Percentiles rank a stretch among this genome's conserved stretches.
phyloP scores from a whole-genome alignment of 2,888 invertebrate genomes.

The Xestia rhomboidea region DNA sequence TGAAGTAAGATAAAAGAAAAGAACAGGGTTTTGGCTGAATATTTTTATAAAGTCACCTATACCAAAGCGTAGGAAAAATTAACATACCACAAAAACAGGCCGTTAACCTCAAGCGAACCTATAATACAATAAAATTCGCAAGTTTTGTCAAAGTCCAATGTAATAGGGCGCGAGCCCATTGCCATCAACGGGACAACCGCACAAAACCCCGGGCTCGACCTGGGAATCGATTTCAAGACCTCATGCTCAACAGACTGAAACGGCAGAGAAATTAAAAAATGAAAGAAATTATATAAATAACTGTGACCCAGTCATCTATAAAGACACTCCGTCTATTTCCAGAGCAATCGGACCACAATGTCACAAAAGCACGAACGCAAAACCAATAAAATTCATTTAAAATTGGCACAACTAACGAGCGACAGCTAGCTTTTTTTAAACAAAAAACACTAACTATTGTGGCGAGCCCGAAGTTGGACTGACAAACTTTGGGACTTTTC shows the following conservation, averaged over 20 bases:
- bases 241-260: background rate
- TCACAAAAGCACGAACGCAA: background rate
- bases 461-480: conserved; percentile 18
- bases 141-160: background rate
- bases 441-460: conserved; percentile 43
- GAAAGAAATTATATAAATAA: background rate
- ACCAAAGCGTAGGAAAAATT: background rate
- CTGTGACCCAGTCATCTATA: background rate
- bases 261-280: background rate
- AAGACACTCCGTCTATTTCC: background rate
- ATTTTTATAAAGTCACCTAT: background rate
- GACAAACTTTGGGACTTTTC: conserved; percentile 37
- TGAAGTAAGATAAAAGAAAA: conserved; percentile 13
- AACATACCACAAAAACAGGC: background rate
- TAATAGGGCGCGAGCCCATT: background rate
- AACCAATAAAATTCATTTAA: conserved; percentile 36
- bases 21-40: background rate
- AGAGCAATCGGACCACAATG: background rate
- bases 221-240: background rate
- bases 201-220: background rate
- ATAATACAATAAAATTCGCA: background rate
- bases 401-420: conserved; percentile 48
- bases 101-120: background rate
- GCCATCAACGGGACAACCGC: background rate
- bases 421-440: conserved; percentile 17